Conservation (phyloP, 2,797 vertebrate genomes). For the Parauchenoglanis ngamensis region DNA sequence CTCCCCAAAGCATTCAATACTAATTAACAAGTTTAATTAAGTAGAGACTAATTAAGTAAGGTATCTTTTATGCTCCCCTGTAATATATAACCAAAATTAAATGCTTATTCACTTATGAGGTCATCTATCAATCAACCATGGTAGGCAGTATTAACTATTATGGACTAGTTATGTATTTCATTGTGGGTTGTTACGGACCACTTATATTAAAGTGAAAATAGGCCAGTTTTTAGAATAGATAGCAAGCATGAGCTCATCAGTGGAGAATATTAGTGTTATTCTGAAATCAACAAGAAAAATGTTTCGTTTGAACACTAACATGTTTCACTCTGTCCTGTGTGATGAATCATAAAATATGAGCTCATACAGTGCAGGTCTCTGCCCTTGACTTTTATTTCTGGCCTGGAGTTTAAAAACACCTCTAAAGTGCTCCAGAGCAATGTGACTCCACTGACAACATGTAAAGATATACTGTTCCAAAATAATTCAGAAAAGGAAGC, state of each 20-base stretch:
- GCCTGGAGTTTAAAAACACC: conserved; percentile 19
- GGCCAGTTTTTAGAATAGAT: neutral
- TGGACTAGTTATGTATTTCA: too few species aligned
- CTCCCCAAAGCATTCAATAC: neutral
- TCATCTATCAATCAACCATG: neutral
- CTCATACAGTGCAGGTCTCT: conserved; percentile 7
- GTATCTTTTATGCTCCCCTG: too few species aligned
- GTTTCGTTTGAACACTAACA: neutral
- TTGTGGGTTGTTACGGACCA: neutral
- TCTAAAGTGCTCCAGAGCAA: conserved; percentile 1
- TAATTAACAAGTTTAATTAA: neutral
- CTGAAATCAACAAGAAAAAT: neutral
- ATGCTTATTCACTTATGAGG: neutral
- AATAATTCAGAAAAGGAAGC: conserved; percentile 28
- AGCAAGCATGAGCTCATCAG: neutral
- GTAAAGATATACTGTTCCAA: conserved; percentile 25
- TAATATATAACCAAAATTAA: neutral
- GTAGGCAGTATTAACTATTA: neutral
- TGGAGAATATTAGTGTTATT: neutral
- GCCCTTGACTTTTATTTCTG: conserved; percentile 29
- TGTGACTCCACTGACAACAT: conserved; percentile 2
- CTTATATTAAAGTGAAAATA: neutral
- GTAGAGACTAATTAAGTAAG: neutral
- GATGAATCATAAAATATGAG: neutral
- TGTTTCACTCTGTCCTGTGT: neutral